Evolutionary conservation across 2,113 vertebrate species (phyloP).

Genomic region (Mola mola): DNA sequence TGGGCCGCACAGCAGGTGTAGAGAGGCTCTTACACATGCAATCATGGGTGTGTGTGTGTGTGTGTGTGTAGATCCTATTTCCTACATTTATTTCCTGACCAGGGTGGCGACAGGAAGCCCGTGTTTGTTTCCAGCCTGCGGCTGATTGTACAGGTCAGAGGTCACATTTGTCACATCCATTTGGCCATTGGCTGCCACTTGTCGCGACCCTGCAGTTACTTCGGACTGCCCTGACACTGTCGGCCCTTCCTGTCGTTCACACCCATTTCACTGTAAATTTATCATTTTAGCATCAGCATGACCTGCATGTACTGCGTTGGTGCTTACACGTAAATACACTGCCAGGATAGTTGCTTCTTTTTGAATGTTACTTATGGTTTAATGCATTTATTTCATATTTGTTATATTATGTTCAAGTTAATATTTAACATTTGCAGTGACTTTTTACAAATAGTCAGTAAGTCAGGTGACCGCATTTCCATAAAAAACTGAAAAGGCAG

Average conservation of each 20-base stretch:
- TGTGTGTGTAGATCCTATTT: conserved; percentile 46
- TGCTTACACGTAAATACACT: background rate
- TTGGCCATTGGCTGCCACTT: conserved; percentile 44
- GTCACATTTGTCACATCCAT: conserved; percentile 63
- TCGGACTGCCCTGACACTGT: conserved; percentile 19
- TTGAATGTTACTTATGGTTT: background rate
- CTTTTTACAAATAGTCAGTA: conserved; percentile 8
- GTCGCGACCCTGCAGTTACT: conserved; percentile 43
- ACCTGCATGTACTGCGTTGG: background rate
- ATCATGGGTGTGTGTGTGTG: background rate
- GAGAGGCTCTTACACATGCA: conserved; percentile 19
- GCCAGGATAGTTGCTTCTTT: background rate
- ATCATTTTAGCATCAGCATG: conserved; percentile 5
- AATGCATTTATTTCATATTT: background rate
- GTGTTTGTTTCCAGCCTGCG: conserved; percentile 67
- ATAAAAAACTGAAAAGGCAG: background rate
- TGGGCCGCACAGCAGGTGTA: conserved; percentile 66
- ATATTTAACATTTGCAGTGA: background rate
- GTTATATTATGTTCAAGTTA: background rate
- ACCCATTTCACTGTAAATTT: background rate
- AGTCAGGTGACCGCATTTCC: conserved; percentile 11
- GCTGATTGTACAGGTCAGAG: conserved; percentile 54
- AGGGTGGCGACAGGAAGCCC: conserved; percentile 76
- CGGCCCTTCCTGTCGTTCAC: conserved; percentile 31
- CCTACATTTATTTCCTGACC: conserved; percentile 73